Conservation (phyloP, 2,888 invertebrate genomes). For the Metellina segmentata region DNA sequence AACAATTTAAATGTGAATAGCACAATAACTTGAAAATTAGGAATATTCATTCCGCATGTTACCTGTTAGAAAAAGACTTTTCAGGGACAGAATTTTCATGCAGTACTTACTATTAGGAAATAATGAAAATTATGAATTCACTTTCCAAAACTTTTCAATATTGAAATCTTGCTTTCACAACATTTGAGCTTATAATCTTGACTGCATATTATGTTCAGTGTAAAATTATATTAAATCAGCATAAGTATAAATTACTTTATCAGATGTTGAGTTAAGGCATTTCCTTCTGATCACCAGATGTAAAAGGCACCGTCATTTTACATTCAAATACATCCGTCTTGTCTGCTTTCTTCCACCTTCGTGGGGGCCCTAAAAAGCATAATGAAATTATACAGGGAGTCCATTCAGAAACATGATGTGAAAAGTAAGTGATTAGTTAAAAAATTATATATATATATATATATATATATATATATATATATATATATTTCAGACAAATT, state of each 20-base stretch:
- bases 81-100: too few species aligned
- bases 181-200: too few species aligned
- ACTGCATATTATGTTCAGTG: too few species aligned
- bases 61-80: too few species aligned
- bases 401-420: not conserved
- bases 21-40: too few species aligned
- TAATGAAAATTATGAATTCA: too few species aligned
- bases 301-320: conserved; percentile 31
- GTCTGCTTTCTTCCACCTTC: conserved; percentile 46
- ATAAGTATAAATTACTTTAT: conserved; percentile 32
- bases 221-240: not conserved
- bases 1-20: too few species aligned
- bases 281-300: conserved; percentile 14
- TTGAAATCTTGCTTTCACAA: too few species aligned
- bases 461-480: too few species aligned
- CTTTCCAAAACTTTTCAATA: too few species aligned
- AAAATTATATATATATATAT: not conserved
- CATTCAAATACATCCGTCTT: conserved; percentile 36
- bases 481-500: not conserved
- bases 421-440: not conserved
- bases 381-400: not conserved
- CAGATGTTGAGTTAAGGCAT: conserved; percentile 18
- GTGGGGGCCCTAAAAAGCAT: conserved; percentile 53
- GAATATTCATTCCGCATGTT: too few species aligned
- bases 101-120: too few species aligned